phyloP scores from a whole-genome alignment of 2,888 invertebrate genomes.

The Watsonalla binaria region DNA sequence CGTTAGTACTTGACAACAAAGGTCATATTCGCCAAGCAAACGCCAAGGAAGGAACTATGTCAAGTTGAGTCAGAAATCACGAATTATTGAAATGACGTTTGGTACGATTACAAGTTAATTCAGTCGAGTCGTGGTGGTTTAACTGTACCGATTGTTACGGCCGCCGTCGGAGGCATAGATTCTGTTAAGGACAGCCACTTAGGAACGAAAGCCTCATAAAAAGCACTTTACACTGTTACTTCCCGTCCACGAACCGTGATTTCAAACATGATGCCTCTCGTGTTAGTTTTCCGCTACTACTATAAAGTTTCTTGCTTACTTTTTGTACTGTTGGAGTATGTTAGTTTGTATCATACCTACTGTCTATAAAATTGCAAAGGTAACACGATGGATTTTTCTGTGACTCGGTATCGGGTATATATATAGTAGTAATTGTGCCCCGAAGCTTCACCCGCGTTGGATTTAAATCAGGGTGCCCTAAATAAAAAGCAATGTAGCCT shows the following conservation, averaged over 20 bases:
- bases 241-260: constrained; percentile 2
- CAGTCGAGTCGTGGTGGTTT: constrained; percentile 44
- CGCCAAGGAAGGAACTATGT: constrained; percentile 19
- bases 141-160: constrained; percentile 48
- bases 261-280: neutral
- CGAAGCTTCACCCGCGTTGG: too few relatives aligned
- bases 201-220: constrained; percentile 1
- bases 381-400: too few relatives aligned
- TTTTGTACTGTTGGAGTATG: neutral
- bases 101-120: constrained; percentile 43
- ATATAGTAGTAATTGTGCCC: too few relatives aligned
- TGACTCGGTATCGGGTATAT: too few relatives aligned
- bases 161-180: neutral
- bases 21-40: neutral
- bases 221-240: constrained; percentile 1
- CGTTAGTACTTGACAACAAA: neutral
- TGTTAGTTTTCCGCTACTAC: neutral
- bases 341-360: too few relatives aligned
- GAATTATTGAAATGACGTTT: constrained; percentile 52
- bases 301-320: neutral
- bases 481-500: too few relatives aligned
- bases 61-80: constrained; percentile 39
- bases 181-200: constrained; percentile 3
- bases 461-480: too few relatives aligned
- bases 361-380: too few relatives aligned